phyloP scores from a whole-genome alignment of 2,888 invertebrate genomes.

The Allacma fusca region DNA sequence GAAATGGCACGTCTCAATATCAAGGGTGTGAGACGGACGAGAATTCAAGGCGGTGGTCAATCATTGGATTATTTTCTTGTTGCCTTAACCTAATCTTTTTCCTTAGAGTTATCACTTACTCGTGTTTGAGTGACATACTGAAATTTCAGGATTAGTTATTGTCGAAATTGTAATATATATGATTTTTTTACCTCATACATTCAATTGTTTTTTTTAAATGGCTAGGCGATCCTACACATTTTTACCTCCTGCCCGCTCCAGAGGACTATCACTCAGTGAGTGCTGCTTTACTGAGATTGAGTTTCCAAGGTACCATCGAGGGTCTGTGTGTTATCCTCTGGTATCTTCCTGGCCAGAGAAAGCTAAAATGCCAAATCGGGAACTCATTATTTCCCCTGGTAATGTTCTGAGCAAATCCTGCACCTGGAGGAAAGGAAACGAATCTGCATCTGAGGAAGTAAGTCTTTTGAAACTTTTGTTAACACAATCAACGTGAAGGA shows the following conservation, averaged over 20 bases:
- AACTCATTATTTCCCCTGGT: slow-evolving; percentile 52
- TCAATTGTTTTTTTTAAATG: slow-evolving; percentile 22
- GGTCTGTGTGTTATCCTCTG: background rate
- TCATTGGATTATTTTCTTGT: background rate
- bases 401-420: slow-evolving; percentile 58
- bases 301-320: background rate
- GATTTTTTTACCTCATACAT: too few relatives aligned
- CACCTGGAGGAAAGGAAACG: slow-evolving; percentile 57
- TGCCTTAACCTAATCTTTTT: background rate
- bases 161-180: background rate
- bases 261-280: slow-evolving; percentile 37
- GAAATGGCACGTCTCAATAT: too few relatives aligned
- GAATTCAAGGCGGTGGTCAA: background rate
- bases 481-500: background rate
- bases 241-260: slow-evolving; percentile 22
- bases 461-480: slow-evolving; percentile 25
- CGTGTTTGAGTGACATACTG: background rate
- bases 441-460: slow-evolving; percentile 58
- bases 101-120: background rate
- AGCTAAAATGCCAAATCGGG: slow-evolving; percentile 38
- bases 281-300: slow-evolving; percentile 7
- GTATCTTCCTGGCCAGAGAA: slow-evolving; percentile 4
- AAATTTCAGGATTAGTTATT: background rate
- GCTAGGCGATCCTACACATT: slow-evolving; percentile 40
- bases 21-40: too few relatives aligned